Evolutionary conservation across 2,113 vertebrate genomes (phyloP).

Genomic region (Coturnix japonica): DNA sequence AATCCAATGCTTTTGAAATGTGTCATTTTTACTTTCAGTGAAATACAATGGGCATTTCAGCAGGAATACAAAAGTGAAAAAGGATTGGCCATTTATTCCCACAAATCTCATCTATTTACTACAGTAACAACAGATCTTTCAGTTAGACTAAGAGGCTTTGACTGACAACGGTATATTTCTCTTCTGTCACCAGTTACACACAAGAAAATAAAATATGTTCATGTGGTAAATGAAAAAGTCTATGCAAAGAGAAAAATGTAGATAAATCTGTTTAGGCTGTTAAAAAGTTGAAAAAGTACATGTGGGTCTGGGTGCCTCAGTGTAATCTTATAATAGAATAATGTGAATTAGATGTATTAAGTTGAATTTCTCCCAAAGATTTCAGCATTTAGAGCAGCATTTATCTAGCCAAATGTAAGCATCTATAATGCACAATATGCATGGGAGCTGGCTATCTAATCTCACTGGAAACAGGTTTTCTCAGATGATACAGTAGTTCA

Average conservation of each 20-base stretch:
- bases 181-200: constrained; percentile 24
- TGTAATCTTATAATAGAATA: neutral
- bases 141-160: constrained; percentile 48
- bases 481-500: neutral
- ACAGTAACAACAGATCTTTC: neutral
- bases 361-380: neutral
- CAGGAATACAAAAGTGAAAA: constrained; percentile 44
- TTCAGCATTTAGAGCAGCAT: neutral
- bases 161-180: constrained; percentile 42
- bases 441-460: neutral
- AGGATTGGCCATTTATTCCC: constrained; percentile 42
- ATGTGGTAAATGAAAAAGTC: constrained; percentile 42
- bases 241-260: constrained; percentile 6
- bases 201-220: constrained; percentile 19
- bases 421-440: neutral
- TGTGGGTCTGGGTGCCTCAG: neutral
- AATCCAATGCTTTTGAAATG: constrained; percentile 28
- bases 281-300: constrained; percentile 16
- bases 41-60: constrained; percentile 61
- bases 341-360: neutral
- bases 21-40: constrained; percentile 49
- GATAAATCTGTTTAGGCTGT: neutral
- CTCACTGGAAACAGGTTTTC: neutral
- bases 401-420: neutral
- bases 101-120: neutral